Conservation (phyloP, 64 coral and sea anemone genomes). For the Actinia equina region DNA sequence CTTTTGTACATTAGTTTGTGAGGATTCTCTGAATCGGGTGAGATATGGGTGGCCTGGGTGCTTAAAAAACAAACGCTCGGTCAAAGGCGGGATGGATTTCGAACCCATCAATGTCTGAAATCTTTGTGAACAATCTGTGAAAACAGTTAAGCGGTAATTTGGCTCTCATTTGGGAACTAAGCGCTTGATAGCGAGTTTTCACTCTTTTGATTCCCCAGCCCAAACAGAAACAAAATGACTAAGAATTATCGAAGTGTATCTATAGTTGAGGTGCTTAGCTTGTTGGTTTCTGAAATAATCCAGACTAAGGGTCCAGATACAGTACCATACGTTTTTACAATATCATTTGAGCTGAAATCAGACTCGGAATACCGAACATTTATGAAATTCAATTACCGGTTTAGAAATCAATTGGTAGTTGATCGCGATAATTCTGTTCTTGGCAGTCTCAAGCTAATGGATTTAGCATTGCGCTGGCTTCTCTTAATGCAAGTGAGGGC, state of each 20-base stretch:
- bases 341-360: constrained; percentile 8
- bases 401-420: constrained; percentile 17
- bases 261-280: background rate
- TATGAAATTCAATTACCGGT: constrained; percentile 63
- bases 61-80: constrained; percentile 8
- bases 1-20: background rate
- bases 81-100: constrained; percentile 3
- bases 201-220: background rate
- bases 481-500: background rate
- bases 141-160: constrained; percentile 18
- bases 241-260: background rate
- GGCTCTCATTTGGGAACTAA: constrained; percentile 10
- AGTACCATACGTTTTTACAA: constrained; percentile 51
- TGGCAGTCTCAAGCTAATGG: constrained; percentile 25
- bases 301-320: background rate
- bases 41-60: background rate
- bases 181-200: constrained; percentile 7
- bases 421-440: constrained; percentile 10
- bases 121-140: constrained; percentile 15
- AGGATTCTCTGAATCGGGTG: background rate
- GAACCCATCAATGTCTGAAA: background rate
- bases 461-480: background rate
- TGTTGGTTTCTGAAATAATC: background rate
- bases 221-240: background rate
- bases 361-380: constrained; percentile 52